Conservation (phyloP, 1,140 invertebrate species). For the Arctopsyche grandis region DNA sequence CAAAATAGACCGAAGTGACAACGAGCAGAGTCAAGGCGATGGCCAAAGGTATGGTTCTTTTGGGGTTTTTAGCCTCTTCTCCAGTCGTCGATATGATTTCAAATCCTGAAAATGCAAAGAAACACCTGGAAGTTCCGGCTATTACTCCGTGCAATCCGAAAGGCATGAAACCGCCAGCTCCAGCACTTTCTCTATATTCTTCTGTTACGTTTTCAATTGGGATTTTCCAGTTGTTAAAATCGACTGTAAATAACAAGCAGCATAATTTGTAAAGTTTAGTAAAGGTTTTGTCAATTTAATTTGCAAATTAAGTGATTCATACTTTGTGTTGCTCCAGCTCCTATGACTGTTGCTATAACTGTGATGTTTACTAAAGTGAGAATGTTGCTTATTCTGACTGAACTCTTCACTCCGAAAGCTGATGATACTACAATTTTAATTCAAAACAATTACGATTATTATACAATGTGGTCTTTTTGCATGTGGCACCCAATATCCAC, state of each 20-base stretch:
- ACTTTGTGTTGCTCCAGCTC: conserved; percentile 85
- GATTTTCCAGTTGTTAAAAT: conserved; percentile 76
- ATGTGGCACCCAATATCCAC: too few relatives aligned
- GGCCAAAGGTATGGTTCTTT: conserved; percentile 87
- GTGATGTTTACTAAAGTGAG: conserved; percentile 88
- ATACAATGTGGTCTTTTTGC: too few relatives aligned
- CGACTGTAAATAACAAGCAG: conserved; percentile 61
- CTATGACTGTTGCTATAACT: conserved; percentile 84
- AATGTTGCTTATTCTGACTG: conserved; percentile 88
- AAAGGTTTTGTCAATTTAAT: not conserved
- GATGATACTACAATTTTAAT: conserved; percentile 71
- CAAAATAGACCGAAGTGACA: conserved; percentile 86
- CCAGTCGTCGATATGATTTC: conserved; percentile 89
- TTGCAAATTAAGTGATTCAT: conserved; percentile 56
- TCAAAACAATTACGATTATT: not conserved
- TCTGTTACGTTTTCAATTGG: conserved; percentile 67
- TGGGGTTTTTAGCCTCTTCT: conserved; percentile 88
- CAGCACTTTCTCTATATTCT: conserved; percentile 63
- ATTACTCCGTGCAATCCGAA: conserved; percentile 83
- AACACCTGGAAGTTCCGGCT: conserved; percentile 88
- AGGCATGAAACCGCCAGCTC: conserved; percentile 84
- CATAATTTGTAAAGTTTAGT: not conserved
- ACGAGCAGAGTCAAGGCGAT: conserved; percentile 84
- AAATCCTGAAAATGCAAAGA: conserved; percentile 92
- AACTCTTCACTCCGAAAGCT: conserved; percentile 87